Base-by-base conservation (phyloP, 1,140 invertebrate species). In the Caenorhabditis remanei region DNA sequence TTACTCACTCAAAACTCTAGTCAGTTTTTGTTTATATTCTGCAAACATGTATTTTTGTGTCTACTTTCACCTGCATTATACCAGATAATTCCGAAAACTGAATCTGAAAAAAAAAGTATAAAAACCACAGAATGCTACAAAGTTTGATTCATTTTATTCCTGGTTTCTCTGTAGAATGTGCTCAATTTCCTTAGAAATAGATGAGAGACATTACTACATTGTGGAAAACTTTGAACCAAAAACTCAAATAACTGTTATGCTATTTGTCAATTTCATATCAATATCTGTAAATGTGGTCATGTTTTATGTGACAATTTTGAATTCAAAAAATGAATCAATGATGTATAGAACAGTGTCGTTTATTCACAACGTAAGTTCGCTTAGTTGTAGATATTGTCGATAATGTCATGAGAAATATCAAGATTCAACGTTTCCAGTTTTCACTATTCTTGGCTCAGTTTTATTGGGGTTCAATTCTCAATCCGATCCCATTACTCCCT, bases 101-200 rank as follows among this genome's bases (percentile, higher is more conserved):
- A 58, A 58, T 58, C 56, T 21, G 19, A 21, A 58, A n/a, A 58
- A n/a, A n/a, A 58, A 58, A 58, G 56, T 58, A 58, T 58, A 58
- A 58, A 58, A n/a, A 4, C 16, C 50, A 53, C 50, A 53, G 50
- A 53, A n/a, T 19, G n/a, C 56, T 58, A 4, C 3, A 53, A 53
- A 8, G 16, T 9, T 53, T 53, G 21, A 21, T 58, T 58, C 4
- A 53, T 53, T 53, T n/a, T 58, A 58, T 58, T 58, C 21, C 13
- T 58, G 5, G 16, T 53, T 14, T 3, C 50, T 53, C 11, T 53
- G 3, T 53, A n/a, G n/a, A n/a, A 63, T 63, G 61, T 63, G 61
- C 61, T 63, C 61, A 4, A 63, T 32, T 13, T 63, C 24, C 6
- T 32, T 63, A 11, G 24, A 32, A 24, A 14, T 63, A 4, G 61